Conservation (phyloP, 1,140 invertebrate genomes). For the Metopolophium dirhodum region DNA sequence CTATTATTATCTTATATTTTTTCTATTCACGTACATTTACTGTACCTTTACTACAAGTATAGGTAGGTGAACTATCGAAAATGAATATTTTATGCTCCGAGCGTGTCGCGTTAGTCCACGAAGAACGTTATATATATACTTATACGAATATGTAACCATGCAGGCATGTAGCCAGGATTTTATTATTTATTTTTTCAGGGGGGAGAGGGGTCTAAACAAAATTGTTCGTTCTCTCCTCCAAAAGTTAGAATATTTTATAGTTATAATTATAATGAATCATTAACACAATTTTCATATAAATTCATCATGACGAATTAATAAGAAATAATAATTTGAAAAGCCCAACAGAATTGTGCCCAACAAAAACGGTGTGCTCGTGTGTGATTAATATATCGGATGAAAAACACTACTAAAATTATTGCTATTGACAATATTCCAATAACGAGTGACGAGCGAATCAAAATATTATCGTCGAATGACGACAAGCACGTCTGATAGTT, state of each 20-base stretch:
- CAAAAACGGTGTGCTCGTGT: too few relatives aligned
- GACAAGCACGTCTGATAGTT: not conserved
- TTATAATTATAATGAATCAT: not conserved
- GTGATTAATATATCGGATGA: not conserved
- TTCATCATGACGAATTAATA: not conserved
- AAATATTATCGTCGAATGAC: not conserved
- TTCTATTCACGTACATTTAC: slow-evolving; percentile 38
- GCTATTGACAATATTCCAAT: not conserved
- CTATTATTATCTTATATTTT: slow-evolving; percentile 27
- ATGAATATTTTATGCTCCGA: slow-evolving; percentile 38
- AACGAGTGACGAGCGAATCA: not conserved
- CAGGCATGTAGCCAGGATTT: not conserved
- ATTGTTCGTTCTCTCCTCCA: not conserved
- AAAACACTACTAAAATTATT: not conserved
- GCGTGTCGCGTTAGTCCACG: slow-evolving; percentile 39
- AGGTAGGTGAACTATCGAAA: not conserved
- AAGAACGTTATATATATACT: not conserved
- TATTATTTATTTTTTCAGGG: not conserved
- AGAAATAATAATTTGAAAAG: not conserved
- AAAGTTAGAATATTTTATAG: not conserved
- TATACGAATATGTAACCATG: not conserved
- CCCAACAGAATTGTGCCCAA: too few relatives aligned
- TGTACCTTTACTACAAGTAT: not conserved
- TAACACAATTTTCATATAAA: not conserved
- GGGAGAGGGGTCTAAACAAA: not conserved